These are phyloP conservation scores for Aplocera efformata DNA, from an alignment of 2,888 invertebrate species.

Conservation along the genomic window DNA sequence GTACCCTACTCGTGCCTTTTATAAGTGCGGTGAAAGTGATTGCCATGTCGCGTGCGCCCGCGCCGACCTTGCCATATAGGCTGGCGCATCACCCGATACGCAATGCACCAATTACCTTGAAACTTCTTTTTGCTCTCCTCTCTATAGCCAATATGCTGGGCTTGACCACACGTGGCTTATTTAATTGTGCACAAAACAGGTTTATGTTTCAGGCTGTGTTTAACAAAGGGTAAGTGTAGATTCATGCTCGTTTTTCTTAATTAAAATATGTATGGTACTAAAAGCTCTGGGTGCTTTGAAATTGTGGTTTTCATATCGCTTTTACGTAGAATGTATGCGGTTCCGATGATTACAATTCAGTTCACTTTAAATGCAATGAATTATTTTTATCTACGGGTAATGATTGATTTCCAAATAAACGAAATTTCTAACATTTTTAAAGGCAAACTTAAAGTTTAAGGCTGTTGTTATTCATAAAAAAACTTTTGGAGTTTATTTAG, in stretches of 20 bases:
- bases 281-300: too few relatives aligned
- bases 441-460: too few relatives aligned
- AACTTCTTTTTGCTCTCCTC: slow-evolving; percentile 48
- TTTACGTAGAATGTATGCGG: too few relatives aligned
- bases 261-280: not conserved
- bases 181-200: slow-evolving; percentile 21
- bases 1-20: too few relatives aligned
- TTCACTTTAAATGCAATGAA: too few relatives aligned
- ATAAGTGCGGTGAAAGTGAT: slow-evolving; percentile 65
- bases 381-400: too few relatives aligned
- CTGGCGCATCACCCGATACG: slow-evolving; percentile 36
- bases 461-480: too few relatives aligned
- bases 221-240: not conserved
- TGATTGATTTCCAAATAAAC: too few relatives aligned
- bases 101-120: slow-evolving; percentile 54
- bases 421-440: too few relatives aligned
- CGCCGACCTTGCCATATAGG: slow-evolving; percentile 75
- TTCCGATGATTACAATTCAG: too few relatives aligned
- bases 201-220: slow-evolving; percentile 8
- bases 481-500: too few relatives aligned
- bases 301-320: too few relatives aligned
- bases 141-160: slow-evolving; percentile 43
- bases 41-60: slow-evolving; percentile 70
- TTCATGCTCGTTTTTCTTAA: not conserved
- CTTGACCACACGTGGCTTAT: slow-evolving; percentile 29